A percentile compares a stretch with the other conserved stretches of the same genome.
Conservation (phyloP, 2,797 vertebrate genomes). For the Pempheris klunzingeri region DNA sequence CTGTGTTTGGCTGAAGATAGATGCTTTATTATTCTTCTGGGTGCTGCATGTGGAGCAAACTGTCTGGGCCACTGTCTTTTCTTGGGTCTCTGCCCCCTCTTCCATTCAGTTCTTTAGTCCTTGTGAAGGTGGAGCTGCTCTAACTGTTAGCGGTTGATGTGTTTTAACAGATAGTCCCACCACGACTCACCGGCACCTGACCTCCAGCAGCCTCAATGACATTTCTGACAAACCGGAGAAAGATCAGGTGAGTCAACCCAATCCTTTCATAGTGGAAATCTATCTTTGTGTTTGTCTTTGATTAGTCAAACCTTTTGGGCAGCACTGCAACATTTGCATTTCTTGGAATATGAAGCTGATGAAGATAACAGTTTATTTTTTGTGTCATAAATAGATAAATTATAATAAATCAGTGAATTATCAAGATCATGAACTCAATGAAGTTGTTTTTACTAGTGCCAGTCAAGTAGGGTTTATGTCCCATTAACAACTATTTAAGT, state of each 20-base stretch:
- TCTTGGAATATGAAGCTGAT: too few relatives aligned
- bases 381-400: too few relatives aligned
- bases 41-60: slow-evolving; percentile 58
- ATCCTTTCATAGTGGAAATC: neutral
- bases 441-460: neutral
- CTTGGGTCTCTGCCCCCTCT: slow-evolving; percentile 47
- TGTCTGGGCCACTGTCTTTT: slow-evolving; percentile 64
- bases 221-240: slow-evolving; percentile 98
- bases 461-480: neutral
- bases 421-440: neutral
- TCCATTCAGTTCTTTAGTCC: neutral
- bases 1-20: neutral
- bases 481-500: neutral
- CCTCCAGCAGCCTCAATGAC: slow-evolving; percentile 94
- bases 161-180: slow-evolving; percentile 91
- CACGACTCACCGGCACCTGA: slow-evolving; percentile 91
- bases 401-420: neutral
- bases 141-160: slow-evolving; percentile 41
- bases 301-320: too few relatives aligned
- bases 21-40: neutral
- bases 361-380: too few relatives aligned
- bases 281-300: neutral
- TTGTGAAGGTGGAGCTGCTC: neutral
- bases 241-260: slow-evolving; percentile 90
- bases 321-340: too few relatives aligned